Evolutionary conservation across 2,113 vertebrate genomes (phyloP), one percentile per base, ranked within the genome.

Genomic region (Anoplopoma fimbria): DNA sequence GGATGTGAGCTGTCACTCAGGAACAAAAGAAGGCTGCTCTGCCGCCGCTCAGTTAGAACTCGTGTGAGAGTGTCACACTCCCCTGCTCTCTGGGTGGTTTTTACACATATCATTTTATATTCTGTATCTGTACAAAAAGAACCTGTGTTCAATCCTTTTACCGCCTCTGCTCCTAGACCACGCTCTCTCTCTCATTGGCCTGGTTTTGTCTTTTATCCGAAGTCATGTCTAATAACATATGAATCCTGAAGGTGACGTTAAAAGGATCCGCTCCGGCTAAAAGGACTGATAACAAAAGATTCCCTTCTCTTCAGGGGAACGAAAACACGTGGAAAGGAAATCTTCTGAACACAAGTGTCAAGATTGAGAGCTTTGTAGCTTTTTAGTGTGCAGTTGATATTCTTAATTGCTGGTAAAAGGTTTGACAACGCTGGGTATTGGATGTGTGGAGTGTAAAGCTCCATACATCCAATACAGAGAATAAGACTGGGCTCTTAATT

Each of bases 201-300:
- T 86, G 83, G 84, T 89, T 90, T 85, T 49, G 47, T 87, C 62
- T 84, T 81, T 73, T 73, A 78, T 87, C 82, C 73, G 40, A 83
- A 82, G 76, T 69, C 75, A 45, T 38, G 69, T 92, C 89, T 91
- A 69, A 87, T 81, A 84, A 82, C 64, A 58, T 33, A 83, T 89
- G 88, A 87, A 89, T 90, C 84, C 84, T 86, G 86, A 79, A 86
- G 79, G 86, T 89, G 89, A 91, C 89, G 81, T 86, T 94, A 92
- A 94, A 93, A 94, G 91, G 85, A 86, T 88, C 65, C 75, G 62
- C 85, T 77, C 31, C 25, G 62, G 71, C 86, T 90, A 83, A 92
- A 87, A 88, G 88, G 73, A 42, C 83, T n/a, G 69, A 85, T 79
- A 88, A 88, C 73, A 80, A 71, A 69, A 61, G 17, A 65, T 84